Evolutionary conservation across 1,140 invertebrate species (phyloP).

Genomic region (Piezodorus guildinii): DNA sequence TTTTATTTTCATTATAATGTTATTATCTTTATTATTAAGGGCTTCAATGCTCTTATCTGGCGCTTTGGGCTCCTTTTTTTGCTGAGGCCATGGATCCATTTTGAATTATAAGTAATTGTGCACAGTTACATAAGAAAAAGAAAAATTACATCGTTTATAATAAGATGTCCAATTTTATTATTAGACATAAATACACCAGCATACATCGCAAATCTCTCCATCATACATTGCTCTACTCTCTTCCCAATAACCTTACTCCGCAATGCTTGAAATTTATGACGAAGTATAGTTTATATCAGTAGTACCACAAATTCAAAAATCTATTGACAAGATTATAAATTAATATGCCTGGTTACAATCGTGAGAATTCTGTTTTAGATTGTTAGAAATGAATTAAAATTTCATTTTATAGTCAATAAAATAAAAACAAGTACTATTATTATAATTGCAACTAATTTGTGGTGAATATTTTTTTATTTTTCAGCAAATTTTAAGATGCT

Average conservation of each 20-base stretch:
- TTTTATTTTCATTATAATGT: constrained; percentile 6
- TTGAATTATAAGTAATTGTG: constrained; percentile 31
- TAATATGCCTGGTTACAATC: too few species aligned
- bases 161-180: background rate
- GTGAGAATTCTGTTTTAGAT: too few species aligned
- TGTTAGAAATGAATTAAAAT: too few species aligned
- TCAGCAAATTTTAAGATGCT: too few species aligned
- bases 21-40: constrained; percentile 13
- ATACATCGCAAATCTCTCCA: background rate
- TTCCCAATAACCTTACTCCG: background rate
- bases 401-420: too few species aligned
- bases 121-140: background rate
- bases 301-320: background rate
- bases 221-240: background rate
- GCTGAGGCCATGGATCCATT: constrained; percentile 57
- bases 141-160: background rate
- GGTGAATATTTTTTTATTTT: too few species aligned
- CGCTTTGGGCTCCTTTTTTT: constrained; percentile 54
- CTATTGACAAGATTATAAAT: background rate
- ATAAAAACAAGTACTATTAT: too few species aligned
- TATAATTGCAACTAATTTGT: too few species aligned
- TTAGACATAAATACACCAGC: background rate
- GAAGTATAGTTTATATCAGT: constrained; percentile 5
- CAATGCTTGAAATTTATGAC: constrained; percentile 7
- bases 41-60: constrained; percentile 38